A percentile compares a stretch with the other conserved stretches of the same genome.
These are phyloP conservation scores for Nebria ingens DNA, from an alignment of 1,140 invertebrate genomes.

Conservation along the genomic window DNA sequence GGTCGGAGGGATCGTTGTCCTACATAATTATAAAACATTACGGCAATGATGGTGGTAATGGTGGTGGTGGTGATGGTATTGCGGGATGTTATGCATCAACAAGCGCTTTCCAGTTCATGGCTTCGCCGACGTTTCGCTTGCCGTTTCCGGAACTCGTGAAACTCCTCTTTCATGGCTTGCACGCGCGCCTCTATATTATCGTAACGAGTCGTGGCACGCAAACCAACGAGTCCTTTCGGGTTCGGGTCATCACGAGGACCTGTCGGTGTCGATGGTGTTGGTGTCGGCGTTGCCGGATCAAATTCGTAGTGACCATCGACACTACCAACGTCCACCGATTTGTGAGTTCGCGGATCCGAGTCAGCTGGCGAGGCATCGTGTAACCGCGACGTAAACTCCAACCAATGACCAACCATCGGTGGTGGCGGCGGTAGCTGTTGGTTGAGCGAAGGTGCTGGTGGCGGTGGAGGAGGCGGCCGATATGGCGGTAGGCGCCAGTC, in stretches of 20 bases:
- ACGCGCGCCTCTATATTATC: conserved; percentile 83
- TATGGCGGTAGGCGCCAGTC: conserved; percentile 69
- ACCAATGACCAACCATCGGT: conserved; percentile 48
- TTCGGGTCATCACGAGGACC: conserved; percentile 44
- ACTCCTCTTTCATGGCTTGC: conserved; percentile 91
- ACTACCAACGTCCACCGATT: conserved; percentile 64
- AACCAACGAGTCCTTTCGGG: conserved; percentile 27
- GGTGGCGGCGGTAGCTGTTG: conserved; percentile 40
- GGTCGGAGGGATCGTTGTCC: too few species aligned
- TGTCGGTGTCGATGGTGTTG: conserved; percentile 62
- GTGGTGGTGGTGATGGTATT: too few species aligned
- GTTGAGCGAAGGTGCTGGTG: conserved; percentile 28
- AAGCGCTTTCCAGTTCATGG: conserved; percentile 64
- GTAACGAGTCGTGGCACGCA: conserved; percentile 41
- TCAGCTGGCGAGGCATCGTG: conserved; percentile 38
- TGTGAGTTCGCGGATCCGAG: conserved; percentile 36
- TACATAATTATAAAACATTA: too few species aligned
- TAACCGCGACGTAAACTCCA: conserved; percentile 43
- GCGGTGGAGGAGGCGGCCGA: conserved; percentile 53
- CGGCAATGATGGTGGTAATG: too few species aligned
- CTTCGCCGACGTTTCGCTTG: conserved; percentile 63
- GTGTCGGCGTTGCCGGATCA: conserved; percentile 64
- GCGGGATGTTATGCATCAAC: conserved; percentile 39
- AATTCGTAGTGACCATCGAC: conserved; percentile 95
- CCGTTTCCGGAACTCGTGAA: conserved; percentile 80